Conservation (phyloP, 2,888 invertebrate genomes). For the Sinotaia quadrata region DNA sequence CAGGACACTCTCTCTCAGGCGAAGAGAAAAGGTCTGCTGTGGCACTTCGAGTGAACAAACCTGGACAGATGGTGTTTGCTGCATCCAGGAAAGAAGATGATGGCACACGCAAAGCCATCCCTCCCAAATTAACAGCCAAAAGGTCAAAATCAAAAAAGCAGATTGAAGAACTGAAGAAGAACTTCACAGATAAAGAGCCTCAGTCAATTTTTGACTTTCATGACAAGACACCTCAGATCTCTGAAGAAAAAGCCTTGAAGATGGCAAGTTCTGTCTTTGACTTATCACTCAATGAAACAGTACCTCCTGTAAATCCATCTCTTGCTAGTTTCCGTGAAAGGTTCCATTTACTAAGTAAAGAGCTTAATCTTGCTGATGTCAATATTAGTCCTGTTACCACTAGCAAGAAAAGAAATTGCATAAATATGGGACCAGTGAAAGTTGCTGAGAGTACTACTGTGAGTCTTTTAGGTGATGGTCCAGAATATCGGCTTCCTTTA, state of each 20-base stretch:
- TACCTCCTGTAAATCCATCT: constrained; percentile 21
- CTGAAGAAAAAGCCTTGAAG: constrained; percentile 17
- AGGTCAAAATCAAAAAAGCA: constrained; percentile 53
- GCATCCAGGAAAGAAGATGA: constrained; percentile 55
- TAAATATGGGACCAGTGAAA: not conserved
- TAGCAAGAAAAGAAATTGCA: not conserved
- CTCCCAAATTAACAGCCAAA: constrained; percentile 45
- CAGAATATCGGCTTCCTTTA: constrained; percentile 21
- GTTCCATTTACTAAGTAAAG: not conserved
- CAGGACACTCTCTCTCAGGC: not conserved
- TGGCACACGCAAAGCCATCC: constrained; percentile 55
- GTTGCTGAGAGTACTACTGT: not conserved
- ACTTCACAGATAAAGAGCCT: constrained; percentile 35
- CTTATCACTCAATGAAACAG: constrained; percentile 52
- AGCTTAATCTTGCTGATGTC: not conserved
- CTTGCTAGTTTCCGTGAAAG: constrained; percentile 20
- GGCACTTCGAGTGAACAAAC: constrained; percentile 46
- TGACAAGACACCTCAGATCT: constrained; percentile 46
- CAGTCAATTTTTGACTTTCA: constrained; percentile 54
- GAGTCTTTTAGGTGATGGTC: constrained; percentile 22
- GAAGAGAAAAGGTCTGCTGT: constrained; percentile 38
- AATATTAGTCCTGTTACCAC: too few relatives aligned
- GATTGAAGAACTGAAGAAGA: constrained; percentile 43
- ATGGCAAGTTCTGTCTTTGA: constrained; percentile 43
- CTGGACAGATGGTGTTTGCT: constrained; percentile 57